These are phyloP conservation scores for Psilopogon haemacephalus DNA, from an alignment of 2,113 vertebrate species.

Conservation along the genomic window DNA sequence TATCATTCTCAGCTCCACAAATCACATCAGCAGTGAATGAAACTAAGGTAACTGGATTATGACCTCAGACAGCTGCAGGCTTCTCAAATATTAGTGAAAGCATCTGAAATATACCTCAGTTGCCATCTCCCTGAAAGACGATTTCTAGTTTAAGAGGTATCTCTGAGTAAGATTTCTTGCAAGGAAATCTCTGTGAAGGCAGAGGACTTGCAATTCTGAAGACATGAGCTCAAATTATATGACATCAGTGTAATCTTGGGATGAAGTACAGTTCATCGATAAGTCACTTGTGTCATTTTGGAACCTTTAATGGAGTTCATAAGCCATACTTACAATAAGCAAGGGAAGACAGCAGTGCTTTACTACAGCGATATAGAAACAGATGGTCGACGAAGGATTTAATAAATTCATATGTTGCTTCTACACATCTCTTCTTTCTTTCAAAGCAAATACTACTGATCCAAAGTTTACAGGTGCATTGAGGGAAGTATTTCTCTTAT, in stretches of 20 bases:
- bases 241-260: background rate
- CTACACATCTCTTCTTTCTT: background rate
- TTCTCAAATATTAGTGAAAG: constrained; percentile 42
- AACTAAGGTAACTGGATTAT: constrained; percentile 16
- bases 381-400: background rate
- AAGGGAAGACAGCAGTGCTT: background rate
- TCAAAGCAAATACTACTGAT: background rate
- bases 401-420: background rate
- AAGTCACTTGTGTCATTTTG: background rate
- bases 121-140: constrained; percentile 8
- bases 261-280: background rate
- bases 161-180: background rate
- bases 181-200: background rate
- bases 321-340: background rate
- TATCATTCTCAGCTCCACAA: constrained; percentile 16
- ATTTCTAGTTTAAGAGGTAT: background rate
- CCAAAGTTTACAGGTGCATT: background rate
- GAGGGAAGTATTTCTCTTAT: background rate
- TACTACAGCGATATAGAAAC: background rate
- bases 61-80: constrained; percentile 16
- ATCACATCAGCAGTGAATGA: constrained; percentile 55
- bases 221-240: background rate
- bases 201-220: background rate
- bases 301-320: background rate
- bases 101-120: constrained; percentile 46